Conservation (phyloP, 2,888 invertebrate species). For the Mythimna impura region DNA sequence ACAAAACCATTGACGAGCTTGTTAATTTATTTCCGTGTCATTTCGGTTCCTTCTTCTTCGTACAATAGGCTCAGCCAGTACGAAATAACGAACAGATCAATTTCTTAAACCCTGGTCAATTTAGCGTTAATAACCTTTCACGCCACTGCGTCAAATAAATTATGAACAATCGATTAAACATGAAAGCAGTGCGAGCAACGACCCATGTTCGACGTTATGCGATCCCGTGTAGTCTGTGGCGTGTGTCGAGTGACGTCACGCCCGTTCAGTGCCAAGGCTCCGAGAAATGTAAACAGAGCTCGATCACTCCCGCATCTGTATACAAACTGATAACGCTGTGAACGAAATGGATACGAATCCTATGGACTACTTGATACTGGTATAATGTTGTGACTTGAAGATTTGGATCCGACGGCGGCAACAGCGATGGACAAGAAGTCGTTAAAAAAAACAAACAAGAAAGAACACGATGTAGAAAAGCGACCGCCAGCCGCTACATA, state of each 20-base stretch:
- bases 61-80: neutral
- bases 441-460: neutral
- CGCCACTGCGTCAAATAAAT: conserved; percentile 49
- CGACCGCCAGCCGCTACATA: neutral
- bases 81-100: neutral
- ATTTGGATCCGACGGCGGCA: neutral
- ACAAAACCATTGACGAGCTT: neutral
- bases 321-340: conserved; percentile 73
- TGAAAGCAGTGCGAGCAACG: conserved; percentile 61
- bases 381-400: conserved; percentile 9
- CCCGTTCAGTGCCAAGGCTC: conserved; percentile 83
- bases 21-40: neutral
- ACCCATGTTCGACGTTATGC: conserved; percentile 69
- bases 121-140: conserved; percentile 29
- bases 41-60: neutral
- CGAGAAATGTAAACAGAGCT: conserved; percentile 76
- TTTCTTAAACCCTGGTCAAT: conserved; percentile 14
- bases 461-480: neutral
- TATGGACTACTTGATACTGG: conserved; percentile 23
- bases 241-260: conserved; percentile 76
- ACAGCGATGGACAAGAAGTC: neutral
- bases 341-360: conserved; percentile 51
- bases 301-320: conserved; percentile 76
- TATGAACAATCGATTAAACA: conserved; percentile 57
- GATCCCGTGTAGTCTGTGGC: conserved; percentile 66